Percentiles rank a stretch among this genome's conserved stretches.
Conservation (phyloP, 2,888 invertebrate genomes). For the Alentia gelatinosa region DNA sequence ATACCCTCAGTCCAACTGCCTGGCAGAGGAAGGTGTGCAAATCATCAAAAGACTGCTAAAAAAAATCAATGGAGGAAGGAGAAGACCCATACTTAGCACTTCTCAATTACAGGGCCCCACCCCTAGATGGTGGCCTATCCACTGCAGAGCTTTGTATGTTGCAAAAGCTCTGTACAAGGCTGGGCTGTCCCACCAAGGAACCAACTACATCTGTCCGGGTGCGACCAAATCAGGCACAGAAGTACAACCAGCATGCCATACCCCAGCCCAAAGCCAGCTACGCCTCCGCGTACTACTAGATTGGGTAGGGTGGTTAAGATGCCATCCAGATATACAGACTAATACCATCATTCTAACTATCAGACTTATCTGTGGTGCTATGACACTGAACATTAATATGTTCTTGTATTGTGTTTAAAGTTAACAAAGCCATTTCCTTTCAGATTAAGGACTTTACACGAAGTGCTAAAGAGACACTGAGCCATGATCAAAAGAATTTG, state of each 20-base stretch:
- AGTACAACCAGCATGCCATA: background rate
- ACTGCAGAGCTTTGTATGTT: background rate
- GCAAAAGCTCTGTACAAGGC: background rate
- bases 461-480: background rate
- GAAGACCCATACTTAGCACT: conserved; percentile 58
- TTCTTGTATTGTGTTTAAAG: background rate
- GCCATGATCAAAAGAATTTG: background rate
- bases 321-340: background rate
- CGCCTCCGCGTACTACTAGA: background rate
- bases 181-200: background rate
- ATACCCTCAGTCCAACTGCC: conserved; percentile 65
- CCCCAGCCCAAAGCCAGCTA: background rate
- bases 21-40: conserved; percentile 65
- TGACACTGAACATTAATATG: too few relatives aligned
- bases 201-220: background rate
- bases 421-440: background rate
- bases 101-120: conserved; percentile 62
- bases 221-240: background rate
- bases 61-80: conserved; percentile 58
- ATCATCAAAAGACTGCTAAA: conserved; percentile 62
- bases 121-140: conserved; percentile 56
- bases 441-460: background rate
- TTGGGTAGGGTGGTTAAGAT: background rate
- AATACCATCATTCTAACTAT: background rate
- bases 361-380: too few relatives aligned